Conservation (phyloP, 1,140 invertebrate species). For the Drosophila malerkotliana region DNA sequence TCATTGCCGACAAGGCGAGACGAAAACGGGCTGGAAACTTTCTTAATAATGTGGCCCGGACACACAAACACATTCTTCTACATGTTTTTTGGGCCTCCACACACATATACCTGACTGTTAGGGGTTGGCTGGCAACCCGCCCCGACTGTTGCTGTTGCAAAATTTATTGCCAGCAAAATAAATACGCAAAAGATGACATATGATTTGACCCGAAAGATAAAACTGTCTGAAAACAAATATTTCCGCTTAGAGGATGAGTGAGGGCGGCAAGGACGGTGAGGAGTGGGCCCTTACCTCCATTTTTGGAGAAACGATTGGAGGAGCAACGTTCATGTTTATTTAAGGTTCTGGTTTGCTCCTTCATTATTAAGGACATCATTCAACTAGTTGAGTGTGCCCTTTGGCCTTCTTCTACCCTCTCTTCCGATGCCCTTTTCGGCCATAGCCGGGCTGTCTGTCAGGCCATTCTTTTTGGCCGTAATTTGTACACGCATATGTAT, state of each 20-base stretch:
- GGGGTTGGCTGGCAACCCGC: conserved; percentile 8
- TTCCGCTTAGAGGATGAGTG: conserved; percentile 51
- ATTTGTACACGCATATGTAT: conserved; percentile 64
- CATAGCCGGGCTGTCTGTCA: conserved; percentile 35
- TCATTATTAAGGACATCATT: conserved; percentile 81
- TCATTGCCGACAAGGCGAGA: conserved; percentile 50
- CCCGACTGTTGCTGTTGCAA: conserved; percentile 52
- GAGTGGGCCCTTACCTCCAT: neutral
- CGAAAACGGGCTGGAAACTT: conserved; percentile 55
- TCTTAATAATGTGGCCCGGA: conserved; percentile 66
- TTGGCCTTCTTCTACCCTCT: conserved; percentile 21
- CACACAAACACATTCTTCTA: conserved; percentile 26
- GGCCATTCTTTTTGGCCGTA: conserved; percentile 60
- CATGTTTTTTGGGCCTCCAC: conserved; percentile 22
- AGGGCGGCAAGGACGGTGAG: neutral
- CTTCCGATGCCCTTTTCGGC: conserved; percentile 9
- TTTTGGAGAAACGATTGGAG: conserved; percentile 23
- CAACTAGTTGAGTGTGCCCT: conserved; percentile 68
- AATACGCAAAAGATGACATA: conserved; percentile 81
- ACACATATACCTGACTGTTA: conserved; percentile 49
- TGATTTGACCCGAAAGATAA: conserved; percentile 76
- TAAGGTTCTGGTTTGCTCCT: conserved; percentile 70
- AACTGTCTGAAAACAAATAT: conserved; percentile 78
- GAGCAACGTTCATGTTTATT: conserved; percentile 61
- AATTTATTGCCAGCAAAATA: conserved; percentile 70